Base-by-base conservation (phyloP, 2,888 invertebrate genomes). In the Seira sanloemensis region DNA sequence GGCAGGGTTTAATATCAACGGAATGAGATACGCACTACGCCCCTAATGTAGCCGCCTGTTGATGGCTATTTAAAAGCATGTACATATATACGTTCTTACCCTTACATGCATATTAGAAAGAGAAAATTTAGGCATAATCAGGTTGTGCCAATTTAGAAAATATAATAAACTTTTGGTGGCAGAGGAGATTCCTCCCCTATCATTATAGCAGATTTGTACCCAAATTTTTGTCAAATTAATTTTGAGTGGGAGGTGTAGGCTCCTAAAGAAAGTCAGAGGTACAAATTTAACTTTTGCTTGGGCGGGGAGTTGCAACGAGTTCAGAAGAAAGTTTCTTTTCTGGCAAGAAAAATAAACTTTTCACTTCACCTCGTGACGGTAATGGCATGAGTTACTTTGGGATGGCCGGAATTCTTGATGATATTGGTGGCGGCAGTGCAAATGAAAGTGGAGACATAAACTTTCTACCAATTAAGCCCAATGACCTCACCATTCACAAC, bases 11-110 rank as follows among this genome's bases (percentile, higher is more conserved):
- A n/a, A n/a, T n/a, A n/a, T n/a, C n/a, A n/a, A n/a, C n/a, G n/a
- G n/a, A n/a, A n/a, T n/a, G n/a, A n/a, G n/a, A n/a, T n/a, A n/a
- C n/a, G n/a, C n/a, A n/a, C n/a, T n/a, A n/a, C n/a, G n/a, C n/a
- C n/a, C n/a, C n/a, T n/a, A n/a, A n/a, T n/a, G n/a, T n/a, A n/a
- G 67, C 67, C 50, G 78, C 78, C 78, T 78, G 78, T 78, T 78
- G 78, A 78, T 78, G 72, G n/a, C n/a, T n/a, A n/a, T n/a, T n/a
- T n/a, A n/a, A n/a, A n/a, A n/a, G n/a, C n/a, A n/a, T n/a, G n/a
- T n/a, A n/a, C n/a, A n/a, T n/a, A n/a, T 65, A 75, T 4, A 24
- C 24, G 25, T 16, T 37, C 37, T 37, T 12, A 37, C 37, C 5
- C 37, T 58, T n/a, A n/a, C 5, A 58, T 58, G 58, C 37, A 37